A percentile compares a stretch with the other conserved stretches of the same genome.
Conservation (phyloP, 2,113 vertebrate genomes). For the Orthonyx spaldingii region DNA sequence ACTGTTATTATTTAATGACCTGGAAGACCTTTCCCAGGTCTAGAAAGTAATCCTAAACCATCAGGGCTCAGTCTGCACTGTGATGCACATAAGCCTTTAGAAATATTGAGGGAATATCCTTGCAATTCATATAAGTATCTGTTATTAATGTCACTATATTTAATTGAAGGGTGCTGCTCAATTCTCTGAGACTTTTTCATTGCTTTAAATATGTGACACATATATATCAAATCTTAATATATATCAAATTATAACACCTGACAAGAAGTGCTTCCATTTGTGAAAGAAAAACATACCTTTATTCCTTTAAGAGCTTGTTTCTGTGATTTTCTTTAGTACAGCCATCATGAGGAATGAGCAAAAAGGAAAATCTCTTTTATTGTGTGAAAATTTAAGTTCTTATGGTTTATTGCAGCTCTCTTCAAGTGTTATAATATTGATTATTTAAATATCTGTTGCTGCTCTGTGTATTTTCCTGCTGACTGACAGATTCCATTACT, state of each 20-base stretch:
- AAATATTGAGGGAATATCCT: background rate
- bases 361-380: background rate
- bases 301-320: background rate
- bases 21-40: background rate
- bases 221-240: background rate
- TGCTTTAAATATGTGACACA: background rate
- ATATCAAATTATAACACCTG: background rate
- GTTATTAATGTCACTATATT: background rate
- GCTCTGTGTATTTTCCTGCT: conserved; percentile 31
- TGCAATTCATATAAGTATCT: background rate
- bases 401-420: conserved; percentile 14
- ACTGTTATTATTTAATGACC: background rate
- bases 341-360: background rate
- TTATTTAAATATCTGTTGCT: conserved; percentile 58
- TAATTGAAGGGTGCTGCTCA: background rate
- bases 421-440: conserved; percentile 44
- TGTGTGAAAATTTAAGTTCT: background rate
- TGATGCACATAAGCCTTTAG: background rate
- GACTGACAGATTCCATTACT: conserved; percentile 76
- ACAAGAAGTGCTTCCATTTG: background rate
- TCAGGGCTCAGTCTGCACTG: background rate
- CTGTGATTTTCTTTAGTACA: background rate
- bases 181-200: background rate
- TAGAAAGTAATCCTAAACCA: background rate
- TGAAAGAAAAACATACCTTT: background rate